A percentile compares a stretch with the other conserved stretches of the same genome.
Conservation (phyloP, 2,888 invertebrate species). For the Masnerella sp. region DNA sequence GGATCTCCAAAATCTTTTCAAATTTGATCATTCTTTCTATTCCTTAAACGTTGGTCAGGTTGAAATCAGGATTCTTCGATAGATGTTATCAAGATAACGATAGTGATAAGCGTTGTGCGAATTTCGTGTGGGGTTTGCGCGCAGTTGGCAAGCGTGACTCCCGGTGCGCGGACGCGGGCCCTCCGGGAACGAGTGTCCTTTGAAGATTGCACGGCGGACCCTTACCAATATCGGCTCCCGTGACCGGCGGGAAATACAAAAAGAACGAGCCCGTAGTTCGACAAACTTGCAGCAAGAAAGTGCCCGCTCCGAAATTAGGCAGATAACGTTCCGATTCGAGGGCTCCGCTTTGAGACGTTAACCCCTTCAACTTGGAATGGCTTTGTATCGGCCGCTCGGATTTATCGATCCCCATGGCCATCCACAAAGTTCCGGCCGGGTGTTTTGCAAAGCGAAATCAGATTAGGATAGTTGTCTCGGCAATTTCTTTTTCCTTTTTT, state of each 20-base stretch:
- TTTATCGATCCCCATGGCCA: constrained; percentile 15
- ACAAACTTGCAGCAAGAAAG: constrained; percentile 4
- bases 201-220: constrained; percentile 63
- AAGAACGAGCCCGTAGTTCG: constrained; percentile 6
- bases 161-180: constrained; percentile 32
- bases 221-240: constrained; percentile 60
- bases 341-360: constrained; percentile 22
- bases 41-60: no score
- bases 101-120: no score
- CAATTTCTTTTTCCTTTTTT: no score
- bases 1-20: no score
- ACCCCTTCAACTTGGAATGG: constrained; percentile 25
- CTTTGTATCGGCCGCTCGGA: constrained; percentile 10
- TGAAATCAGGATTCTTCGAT: no score
- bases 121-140: no score
- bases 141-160: no score
- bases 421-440: background rate
- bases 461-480: no score
- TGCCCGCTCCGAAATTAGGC: constrained; percentile 29
- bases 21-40: no score
- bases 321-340: constrained; percentile 23
- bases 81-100: no score
- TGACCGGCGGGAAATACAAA: constrained; percentile 38
- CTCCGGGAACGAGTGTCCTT: constrained; percentile 49
- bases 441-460: background rate